phyloP scores from a whole-genome alignment of 2,888 invertebrate species.

The Frankliniella fusca region DNA sequence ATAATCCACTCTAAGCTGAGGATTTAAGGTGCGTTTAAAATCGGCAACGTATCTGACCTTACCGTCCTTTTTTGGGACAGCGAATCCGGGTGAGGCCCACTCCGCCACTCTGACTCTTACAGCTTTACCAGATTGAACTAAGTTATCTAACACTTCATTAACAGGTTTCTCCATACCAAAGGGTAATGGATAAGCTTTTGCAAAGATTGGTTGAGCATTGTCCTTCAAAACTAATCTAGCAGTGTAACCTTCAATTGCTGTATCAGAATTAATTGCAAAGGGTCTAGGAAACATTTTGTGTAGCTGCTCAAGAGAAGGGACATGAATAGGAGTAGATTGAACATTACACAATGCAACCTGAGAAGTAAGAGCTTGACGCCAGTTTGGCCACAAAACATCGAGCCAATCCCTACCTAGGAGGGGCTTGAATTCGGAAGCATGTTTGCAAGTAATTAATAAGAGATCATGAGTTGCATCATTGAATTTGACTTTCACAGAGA shows the following conservation, averaged over 20 bases:
- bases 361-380: no score
- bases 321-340: no score
- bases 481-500: no score
- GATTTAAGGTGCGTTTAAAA: conserved; percentile 40
- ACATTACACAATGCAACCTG: no score
- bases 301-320: no score
- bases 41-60: conserved; percentile 37
- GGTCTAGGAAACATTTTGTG: no score
- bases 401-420: no score
- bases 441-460: no score
- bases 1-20: conserved; percentile 40
- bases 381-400: no score
- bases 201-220: conserved; percentile 31
- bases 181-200: conserved; percentile 30
- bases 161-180: conserved; percentile 31
- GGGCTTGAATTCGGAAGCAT: no score
- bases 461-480: no score
- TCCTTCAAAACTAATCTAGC: conserved; percentile 28
- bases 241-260: background rate
- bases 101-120: conserved; percentile 27
- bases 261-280: no score
- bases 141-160: conserved; percentile 1
- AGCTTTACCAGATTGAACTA: conserved; percentile 27
- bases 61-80: conserved; percentile 35
- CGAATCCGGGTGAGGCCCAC: conserved; percentile 36